Conservation (phyloP, 1,140 invertebrate species). For the Teleogryllus occipitalis region DNA sequence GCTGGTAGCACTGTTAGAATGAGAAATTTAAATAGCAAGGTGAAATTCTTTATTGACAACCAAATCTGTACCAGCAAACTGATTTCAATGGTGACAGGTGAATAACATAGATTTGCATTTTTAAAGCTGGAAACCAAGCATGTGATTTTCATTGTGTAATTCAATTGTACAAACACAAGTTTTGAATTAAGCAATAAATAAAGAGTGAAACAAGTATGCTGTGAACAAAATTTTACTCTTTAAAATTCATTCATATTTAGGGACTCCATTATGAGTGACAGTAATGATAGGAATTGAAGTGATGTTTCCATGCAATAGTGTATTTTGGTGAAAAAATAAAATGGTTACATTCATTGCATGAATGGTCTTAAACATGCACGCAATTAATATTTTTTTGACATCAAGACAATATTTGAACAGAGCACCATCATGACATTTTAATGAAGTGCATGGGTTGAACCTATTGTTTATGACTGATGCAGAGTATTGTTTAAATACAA, state of each 20-base stretch:
- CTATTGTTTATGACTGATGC: no score
- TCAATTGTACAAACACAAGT: not conserved
- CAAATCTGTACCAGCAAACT: not conserved
- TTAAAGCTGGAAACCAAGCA: not conserved
- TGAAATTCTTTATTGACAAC: not conserved
- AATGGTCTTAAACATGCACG: not conserved
- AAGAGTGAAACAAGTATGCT: not conserved
- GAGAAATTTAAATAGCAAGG: not conserved
- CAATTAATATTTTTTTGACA: not conserved
- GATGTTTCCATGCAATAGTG: not conserved
- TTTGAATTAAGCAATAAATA: not conserved
- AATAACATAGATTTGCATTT: not conserved
- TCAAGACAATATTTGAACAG: not conserved
- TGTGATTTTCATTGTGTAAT: not conserved
- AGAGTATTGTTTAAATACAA: no score
- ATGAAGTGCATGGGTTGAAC: no score
- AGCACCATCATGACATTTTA: not conserved
- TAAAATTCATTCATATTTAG: not conserved
- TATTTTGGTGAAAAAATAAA: not conserved
- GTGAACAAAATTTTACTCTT: not conserved
- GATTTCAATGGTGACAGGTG: not conserved
- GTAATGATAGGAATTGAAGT: not conserved
- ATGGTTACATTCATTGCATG: not conserved
- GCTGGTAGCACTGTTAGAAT: not conserved
- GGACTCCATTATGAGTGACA: not conserved